phyloP scores from a whole-genome alignment of 2,113 vertebrate species.

The Procavia capensis region DNA sequence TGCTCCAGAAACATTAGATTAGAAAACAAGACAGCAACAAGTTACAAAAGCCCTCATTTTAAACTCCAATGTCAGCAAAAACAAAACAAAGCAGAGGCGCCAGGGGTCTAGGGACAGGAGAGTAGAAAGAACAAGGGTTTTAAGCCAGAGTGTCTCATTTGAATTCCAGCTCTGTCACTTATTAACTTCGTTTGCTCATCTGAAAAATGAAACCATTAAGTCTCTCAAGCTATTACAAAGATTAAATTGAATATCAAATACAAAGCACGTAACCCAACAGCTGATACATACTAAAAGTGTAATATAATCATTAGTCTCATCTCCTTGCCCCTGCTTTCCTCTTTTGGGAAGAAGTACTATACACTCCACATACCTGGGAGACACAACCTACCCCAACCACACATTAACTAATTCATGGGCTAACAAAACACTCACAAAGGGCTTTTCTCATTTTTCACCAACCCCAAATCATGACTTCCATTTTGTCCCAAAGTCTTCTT shows the following conservation, averaged over 20 bases:
- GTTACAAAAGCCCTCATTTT: not conserved
- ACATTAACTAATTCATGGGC: not conserved
- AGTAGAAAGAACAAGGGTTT: not conserved
- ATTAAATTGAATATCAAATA: slow-evolving; percentile 50
- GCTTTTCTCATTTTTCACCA: not conserved
- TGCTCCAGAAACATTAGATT: not conserved
- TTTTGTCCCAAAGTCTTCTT: not conserved
- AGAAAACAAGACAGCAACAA: not conserved
- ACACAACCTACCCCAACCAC: not conserved
- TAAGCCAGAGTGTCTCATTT: not conserved
- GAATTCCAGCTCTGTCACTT: slow-evolving; percentile 23
- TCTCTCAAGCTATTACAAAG: slow-evolving; percentile 38
- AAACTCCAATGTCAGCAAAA: slow-evolving; percentile 11
- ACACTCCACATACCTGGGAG: not conserved
- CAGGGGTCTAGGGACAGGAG: not conserved
- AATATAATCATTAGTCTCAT: not conserved
- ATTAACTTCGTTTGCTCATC: slow-evolving; percentile 17
- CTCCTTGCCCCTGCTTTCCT: not conserved
- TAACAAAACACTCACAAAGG: not conserved
- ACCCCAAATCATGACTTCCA: not conserved
- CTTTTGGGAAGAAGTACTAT: not conserved
- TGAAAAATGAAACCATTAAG: slow-evolving; percentile 54
- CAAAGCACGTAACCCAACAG: not conserved
- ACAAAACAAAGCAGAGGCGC: not conserved
- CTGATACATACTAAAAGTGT: not conserved